These are phyloP conservation scores for Anthopleura xanthogrammica DNA, from an alignment of 92 coral and sea anemone genomes.

Conservation along the genomic window DNA sequence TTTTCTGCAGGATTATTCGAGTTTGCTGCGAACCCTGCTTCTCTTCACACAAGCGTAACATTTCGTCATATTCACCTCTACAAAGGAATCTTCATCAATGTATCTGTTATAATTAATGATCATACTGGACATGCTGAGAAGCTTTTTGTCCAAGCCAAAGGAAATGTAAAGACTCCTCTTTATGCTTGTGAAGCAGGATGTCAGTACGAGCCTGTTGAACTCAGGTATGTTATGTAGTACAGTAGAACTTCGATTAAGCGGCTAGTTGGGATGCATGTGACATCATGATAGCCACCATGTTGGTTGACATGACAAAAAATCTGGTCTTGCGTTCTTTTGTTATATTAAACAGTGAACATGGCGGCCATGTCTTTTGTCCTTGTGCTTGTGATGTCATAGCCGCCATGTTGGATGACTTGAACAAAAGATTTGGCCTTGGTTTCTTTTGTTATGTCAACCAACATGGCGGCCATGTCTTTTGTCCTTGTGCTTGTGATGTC, in stretches of 20 bases:
- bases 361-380: too few species aligned
- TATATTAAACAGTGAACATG: too few species aligned
- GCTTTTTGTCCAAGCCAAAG: slow-evolving; percentile 71
- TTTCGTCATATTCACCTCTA: slow-evolving; percentile 91
- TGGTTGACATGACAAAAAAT: too few species aligned
- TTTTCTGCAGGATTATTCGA: slow-evolving; percentile 91
- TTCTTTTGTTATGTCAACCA: too few species aligned
- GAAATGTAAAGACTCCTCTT: slow-evolving; percentile 64
- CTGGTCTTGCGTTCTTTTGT: too few species aligned
- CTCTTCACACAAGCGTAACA: slow-evolving; percentile 87
- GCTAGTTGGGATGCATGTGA: background rate
- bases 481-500: too few species aligned
- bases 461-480: too few species aligned
- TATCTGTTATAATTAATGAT: slow-evolving; percentile 78
- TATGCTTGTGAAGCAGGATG: slow-evolving; percentile 99
- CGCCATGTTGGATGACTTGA: too few species aligned
- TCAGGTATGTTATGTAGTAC: slow-evolving; percentile 52
- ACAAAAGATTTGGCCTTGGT: too few species aligned
- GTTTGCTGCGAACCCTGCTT: slow-evolving; percentile 98
- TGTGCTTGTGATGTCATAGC: too few species aligned
- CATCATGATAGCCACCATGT: too few species aligned
- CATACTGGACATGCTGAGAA: slow-evolving; percentile 92
- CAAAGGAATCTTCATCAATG: slow-evolving; percentile 66
- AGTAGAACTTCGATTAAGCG: too few species aligned
- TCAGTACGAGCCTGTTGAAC: slow-evolving; percentile 89